phyloP scores from a whole-genome alignment of 2,113 vertebrate genomes.

The Dasyurus viverrinus region DNA sequence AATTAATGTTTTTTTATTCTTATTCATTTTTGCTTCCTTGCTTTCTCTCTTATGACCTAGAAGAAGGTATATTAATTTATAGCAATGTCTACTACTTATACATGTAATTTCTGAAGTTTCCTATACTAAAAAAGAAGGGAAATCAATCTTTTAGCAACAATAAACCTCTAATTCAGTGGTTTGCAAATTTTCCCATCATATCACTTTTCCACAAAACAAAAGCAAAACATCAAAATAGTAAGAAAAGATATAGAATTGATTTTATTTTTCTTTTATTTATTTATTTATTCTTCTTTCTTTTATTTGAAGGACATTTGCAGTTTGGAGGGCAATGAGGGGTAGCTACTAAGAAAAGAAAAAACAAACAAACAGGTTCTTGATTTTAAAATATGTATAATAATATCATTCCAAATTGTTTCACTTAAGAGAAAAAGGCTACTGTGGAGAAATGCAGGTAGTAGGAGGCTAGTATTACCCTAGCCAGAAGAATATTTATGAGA shows the following conservation, averaged over 20 bases:
- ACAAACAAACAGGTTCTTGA: neutral
- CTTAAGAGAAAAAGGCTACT: neutral
- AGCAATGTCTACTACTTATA: neutral
- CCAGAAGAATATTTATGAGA: neutral
- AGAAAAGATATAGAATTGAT: neutral
- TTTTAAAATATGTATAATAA: neutral
- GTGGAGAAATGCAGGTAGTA: neutral
- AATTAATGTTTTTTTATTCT: neutral
- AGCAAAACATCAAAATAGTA: neutral
- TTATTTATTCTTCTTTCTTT: neutral
- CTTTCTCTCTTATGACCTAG: neutral
- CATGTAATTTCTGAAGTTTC: neutral
- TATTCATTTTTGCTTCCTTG: neutral
- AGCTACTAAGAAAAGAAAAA: neutral
- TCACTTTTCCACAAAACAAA: conserved; percentile 6
- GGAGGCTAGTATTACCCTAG: neutral
- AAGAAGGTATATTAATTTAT: neutral
- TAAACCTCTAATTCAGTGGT: neutral
- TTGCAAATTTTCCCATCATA: neutral
- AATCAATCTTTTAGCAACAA: neutral
- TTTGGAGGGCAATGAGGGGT: neutral
- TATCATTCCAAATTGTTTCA: neutral
- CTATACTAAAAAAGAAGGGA: neutral
- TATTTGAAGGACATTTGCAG: neutral
- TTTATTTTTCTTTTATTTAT: too few relatives aligned